phyloP scores from a whole-genome alignment of 2,113 vertebrate genomes.

The Cisticola juncidis region DNA sequence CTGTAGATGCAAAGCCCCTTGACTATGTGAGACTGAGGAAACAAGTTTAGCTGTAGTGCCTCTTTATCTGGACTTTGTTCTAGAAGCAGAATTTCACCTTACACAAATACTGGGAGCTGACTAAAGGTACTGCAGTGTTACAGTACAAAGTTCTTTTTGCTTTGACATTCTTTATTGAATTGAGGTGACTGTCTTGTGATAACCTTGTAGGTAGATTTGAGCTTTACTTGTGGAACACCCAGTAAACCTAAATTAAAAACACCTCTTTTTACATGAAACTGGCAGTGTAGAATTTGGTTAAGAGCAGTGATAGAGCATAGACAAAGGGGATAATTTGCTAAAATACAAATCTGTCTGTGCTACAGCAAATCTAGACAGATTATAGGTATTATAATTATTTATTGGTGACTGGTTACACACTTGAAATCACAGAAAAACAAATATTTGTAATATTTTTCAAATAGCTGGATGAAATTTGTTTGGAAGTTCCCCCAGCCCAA shows the following conservation, averaged over 20 bases:
- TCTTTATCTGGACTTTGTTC: slow-evolving; percentile 48
- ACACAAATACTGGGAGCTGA: slow-evolving; percentile 37
- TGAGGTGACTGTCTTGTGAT: neutral
- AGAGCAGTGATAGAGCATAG: neutral
- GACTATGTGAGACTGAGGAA: neutral
- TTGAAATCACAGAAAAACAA: neutral
- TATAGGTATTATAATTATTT: neutral
- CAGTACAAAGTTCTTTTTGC: slow-evolving; percentile 56
- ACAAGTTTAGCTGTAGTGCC: neutral
- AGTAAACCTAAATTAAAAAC: neutral
- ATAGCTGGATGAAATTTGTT: neutral
- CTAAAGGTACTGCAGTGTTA: slow-evolving; percentile 13
- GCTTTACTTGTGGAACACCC: neutral
- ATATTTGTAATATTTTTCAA: neutral
- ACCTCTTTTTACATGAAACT: neutral
- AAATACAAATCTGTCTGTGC: neutral
- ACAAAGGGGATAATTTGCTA: neutral
- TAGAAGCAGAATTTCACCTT: slow-evolving; percentile 39
- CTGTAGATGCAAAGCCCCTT: neutral
- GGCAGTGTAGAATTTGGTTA: neutral
- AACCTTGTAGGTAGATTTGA: neutral
- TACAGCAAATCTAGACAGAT: neutral
- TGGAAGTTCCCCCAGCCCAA: neutral
- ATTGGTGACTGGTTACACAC: neutral
- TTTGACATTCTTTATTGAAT: neutral